Evolutionary conservation across 1,140 invertebrate species (phyloP), one percentile per base, ranked within the genome.

Genomic region (Hylyphantes graminicola): DNA sequence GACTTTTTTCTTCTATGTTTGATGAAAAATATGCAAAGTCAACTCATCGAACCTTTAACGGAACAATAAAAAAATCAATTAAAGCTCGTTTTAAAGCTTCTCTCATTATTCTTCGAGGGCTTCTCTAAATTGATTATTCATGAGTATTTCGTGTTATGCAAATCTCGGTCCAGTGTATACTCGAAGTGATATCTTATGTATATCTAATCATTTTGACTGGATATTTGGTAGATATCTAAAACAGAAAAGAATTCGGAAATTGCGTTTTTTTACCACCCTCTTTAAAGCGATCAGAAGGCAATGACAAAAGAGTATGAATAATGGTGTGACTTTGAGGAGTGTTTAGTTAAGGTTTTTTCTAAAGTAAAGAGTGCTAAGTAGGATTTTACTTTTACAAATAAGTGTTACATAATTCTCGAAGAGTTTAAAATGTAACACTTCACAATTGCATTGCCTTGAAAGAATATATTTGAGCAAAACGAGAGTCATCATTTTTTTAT

Each of bases 1-100:
- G 35, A 54, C 57, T 73, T 72, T 68, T 81, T 68, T 74, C 61
- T 13, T 19, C 51, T 70, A 10, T 65, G 70, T 83, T 83, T 83
- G 80, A 83, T 83, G 80, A 83, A 57, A 83, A 83, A 83, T 83
- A 83, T 83, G 80, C 80, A 83, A 83, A 83, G 80, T 83, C 79
- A 81, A 81, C 79, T 81, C 79, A 72, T 81, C 80, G 80, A 83
- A 70, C 77, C 63, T 83, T 83, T 74, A 83, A 67, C 48, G 70
- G 80, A 83, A 83, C 70, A 75, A 83, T 74, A 67, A 83, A 83
- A 78, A 83, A 83, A 83, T 74, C 80, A 83, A 83, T 83, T 83
- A 83, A 83, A 74, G 53, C 70, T 35, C 53, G 68, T 81, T 81
- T 81, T 81, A 72, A 73, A 83, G 59, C 68, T 75, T 19, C 50